Base-by-base conservation (phyloP, 1,140 invertebrate species). In the Pseudobourletiella spinata region DNA sequence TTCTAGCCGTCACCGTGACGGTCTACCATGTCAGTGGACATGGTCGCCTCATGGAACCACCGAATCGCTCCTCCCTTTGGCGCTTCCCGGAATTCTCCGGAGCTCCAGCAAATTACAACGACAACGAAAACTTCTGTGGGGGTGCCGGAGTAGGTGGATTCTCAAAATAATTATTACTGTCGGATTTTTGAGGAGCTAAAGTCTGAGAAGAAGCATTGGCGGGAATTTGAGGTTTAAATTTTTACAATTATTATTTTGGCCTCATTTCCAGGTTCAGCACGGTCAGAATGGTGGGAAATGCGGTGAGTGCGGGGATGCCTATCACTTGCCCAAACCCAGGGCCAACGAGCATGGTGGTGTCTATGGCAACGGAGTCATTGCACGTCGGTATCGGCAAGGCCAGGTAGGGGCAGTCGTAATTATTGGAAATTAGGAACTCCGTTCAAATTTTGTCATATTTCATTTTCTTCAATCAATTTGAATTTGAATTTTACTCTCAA, bases 281-380 rank as follows among this genome's bases (percentile, higher is more conserved):
- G 32, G 29, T 6, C 56, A 57, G 20, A 57, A 57, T 57, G 56
- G 56, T 1, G 56, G 56, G 3, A 8, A 42, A 18, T 57, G 56
- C 11, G 56, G 56, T 3, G 39, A 57, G n/a, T 57, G 56, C 24
- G 8, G 8, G 6, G 8, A 14, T 46, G 44, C 44, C 6, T 20
- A 46, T 18, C 44, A 46, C 18, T 4, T 46, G 15, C 67, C 73
- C 3, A 66, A 67, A 20, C 79, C 80, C 15, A 75, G 80, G 57
- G 71, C 72, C 1, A 77, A 82, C 67, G 81, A 83, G 71, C 77
- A 80, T 56, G 76, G 76, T 2, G 80, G 81, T 2, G 66, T n/a
- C 15, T 82, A 77, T 65, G 80, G 80, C 55, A 73, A 68, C 15
- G 79, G 79, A 16, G 69, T 73, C 0, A 76, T 81, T 16, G 75